Base-by-base conservation (phyloP, 2,888 invertebrate species). In the Ornithoptera priamus region DNA sequence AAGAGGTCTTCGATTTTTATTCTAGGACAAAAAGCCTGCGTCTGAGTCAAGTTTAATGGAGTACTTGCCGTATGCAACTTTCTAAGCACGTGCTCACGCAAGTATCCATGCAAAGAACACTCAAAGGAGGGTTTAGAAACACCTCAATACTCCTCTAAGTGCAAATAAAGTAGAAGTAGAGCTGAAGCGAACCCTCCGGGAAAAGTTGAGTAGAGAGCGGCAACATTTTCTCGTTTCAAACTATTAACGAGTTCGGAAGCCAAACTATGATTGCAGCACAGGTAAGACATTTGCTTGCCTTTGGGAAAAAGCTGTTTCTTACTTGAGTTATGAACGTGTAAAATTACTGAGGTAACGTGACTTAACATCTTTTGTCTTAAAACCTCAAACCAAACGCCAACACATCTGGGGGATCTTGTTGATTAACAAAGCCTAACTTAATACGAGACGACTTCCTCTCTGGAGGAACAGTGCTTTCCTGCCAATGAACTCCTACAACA, bases 291-390 rank as follows among this genome's bases (percentile, higher is more conserved):
- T 67, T 66, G 66, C 60, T 24, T 50, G 62, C 61, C 59, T 71
- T 67, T 73, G 70, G 64, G 70, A 60, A 59, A 73, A 62, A 62
- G 76, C 62, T 78, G 77, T 64, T 56, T 69, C 64, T 24, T 66
- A 65, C 24, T 15, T 24, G 58, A 65, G 42, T 60, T 66, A 60
- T 50, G 50, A 42, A 36, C 60, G 46, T 46, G 65, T 46, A 46
- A 46, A 46, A 46, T 46, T 46, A 46, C 46, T 12, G 15, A 1
- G 15, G 46, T 46, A 46, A 46, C 46, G 15, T 46, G 46, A 46
- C 46, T 46, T 46, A 46, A 46, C 46, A 46, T 46, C 15, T 46
- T 46, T 3, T 46, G 2, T 10, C 46, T 46, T 46, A 46, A 3
- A 15, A 12, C 46, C 12, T 17, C 46, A 12, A 46, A 12, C 1